These are phyloP conservation scores for Pipra filicauda DNA, from an alignment of 2,113 vertebrate species.

Conservation along the genomic window DNA sequence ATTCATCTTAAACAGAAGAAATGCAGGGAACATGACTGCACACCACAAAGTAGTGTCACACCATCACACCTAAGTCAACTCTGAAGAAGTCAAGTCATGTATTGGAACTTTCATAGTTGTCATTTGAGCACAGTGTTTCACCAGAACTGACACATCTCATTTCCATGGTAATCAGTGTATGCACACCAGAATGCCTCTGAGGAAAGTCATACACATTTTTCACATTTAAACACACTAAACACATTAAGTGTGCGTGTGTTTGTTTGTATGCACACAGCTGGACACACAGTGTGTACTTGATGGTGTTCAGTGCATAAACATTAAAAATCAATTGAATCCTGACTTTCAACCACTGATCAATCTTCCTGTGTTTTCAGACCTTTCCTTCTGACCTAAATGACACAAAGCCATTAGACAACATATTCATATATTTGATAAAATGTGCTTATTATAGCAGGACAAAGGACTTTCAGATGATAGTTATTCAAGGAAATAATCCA, in stretches of 20 bases:
- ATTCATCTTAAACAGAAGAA: background rate
- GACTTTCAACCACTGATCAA: background rate
- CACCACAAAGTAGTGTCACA: background rate
- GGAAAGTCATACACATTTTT: background rate
- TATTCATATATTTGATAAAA: background rate
- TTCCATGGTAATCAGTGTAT: background rate
- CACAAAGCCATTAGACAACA: background rate
- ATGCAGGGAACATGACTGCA: background rate
- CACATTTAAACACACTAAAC: background rate
- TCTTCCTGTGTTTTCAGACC: background rate
- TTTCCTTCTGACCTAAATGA: background rate
- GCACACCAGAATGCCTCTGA: background rate
- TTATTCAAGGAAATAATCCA: background rate
- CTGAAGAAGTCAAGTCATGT: background rate
- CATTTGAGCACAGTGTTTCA: background rate
- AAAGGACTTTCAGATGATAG: background rate
- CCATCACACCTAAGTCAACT: background rate
- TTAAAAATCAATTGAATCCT: background rate
- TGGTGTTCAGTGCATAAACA: background rate
- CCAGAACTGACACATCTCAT: background rate
- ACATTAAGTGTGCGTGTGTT: background rate
- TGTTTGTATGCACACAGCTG: background rate
- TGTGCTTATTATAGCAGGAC: background rate
- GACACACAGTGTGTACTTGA: background rate
- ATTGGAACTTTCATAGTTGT: accelerated